Conservation (phyloP, 2,797 vertebrate genomes). For the Channa striata region DNA sequence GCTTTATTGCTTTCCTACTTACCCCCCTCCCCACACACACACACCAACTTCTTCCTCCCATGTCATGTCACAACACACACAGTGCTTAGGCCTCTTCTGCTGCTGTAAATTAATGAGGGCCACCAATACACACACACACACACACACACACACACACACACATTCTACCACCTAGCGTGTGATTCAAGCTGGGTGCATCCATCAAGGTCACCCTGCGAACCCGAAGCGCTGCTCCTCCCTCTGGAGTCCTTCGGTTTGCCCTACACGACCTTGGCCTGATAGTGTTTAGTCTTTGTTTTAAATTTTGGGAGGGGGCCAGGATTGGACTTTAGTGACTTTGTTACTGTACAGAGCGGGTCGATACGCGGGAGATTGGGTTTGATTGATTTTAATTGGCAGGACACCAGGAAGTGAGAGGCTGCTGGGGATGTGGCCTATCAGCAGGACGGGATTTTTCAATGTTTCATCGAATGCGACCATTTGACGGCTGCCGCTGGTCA, state of each 20-base stretch:
- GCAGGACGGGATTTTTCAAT: background rate
- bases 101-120: constrained; percentile 63
- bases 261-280: constrained; percentile 49
- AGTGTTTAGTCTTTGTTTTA: background rate
- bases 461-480: background rate
- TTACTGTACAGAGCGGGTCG: constrained; percentile 42
- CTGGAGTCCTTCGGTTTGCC: constrained; percentile 32
- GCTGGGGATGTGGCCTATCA: background rate
- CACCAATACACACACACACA: constrained; percentile 41
- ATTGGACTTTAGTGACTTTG: constrained; percentile 42
- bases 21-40: no score
- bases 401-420: constrained; percentile 31
- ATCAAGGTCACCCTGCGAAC: constrained; percentile 59
- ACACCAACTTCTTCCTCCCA: constrained; percentile 25
- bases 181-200: constrained; percentile 39
- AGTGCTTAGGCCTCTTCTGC: constrained; percentile 33
- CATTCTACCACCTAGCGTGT: constrained; percentile 36
- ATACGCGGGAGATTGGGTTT: constrained; percentile 58
- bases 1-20: constrained; percentile 57
- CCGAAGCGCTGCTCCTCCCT: constrained; percentile 16
- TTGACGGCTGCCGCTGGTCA: constrained; percentile 7
- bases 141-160: constrained; percentile 46
- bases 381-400: constrained; percentile 61
- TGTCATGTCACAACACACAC: constrained; percentile 31
- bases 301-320: constrained; percentile 40